These are phyloP conservation scores for Zapornia atra DNA, from an alignment of 2,113 vertebrate genomes.

Conservation along the genomic window DNA sequence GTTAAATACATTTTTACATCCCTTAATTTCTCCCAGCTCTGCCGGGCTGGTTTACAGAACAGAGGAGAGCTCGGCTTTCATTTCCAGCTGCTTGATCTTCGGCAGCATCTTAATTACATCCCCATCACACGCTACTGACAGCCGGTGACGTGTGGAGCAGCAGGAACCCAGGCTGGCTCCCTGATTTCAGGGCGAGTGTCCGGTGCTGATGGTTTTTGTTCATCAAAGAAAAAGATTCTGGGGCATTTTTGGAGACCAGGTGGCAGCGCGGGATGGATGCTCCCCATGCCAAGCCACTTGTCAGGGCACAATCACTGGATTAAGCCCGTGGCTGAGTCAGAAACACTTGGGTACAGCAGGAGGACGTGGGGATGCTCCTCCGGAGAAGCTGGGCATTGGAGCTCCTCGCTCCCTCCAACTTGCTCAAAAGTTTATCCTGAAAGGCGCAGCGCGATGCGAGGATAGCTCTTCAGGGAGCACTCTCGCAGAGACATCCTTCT, in stretches of 20 bases:
- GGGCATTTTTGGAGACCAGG: background rate
- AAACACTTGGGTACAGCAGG: fast-evolving
- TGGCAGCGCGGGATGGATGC: background rate
- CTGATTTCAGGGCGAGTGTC: fast-evolving
- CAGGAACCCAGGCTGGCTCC: background rate
- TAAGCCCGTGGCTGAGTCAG: background rate
- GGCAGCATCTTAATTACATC: constrained; percentile 35
- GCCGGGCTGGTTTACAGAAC: background rate
- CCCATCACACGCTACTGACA: background rate
- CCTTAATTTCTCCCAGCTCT: constrained; percentile 4
- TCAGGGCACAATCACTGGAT: background rate
- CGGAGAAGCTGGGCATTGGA: background rate
- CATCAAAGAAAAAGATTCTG: background rate
- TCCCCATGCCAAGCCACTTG: background rate
- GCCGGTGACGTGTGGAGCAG: background rate
- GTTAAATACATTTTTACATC: constrained; percentile 41
- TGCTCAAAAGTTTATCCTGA: background rate
- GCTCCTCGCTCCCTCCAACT: background rate
- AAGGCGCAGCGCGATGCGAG: fast-evolving
- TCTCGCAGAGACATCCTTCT: background rate
- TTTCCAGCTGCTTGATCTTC: constrained; percentile 53
- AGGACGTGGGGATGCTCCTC: background rate
- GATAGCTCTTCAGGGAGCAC: fast-evolving
- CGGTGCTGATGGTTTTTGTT: background rate
- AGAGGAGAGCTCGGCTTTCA: constrained; percentile 14